Percentiles rank a stretch among this genome's conserved stretches.
Conservation (phyloP, 2,113 vertebrate genomes). For the Melanocharis versteri region DNA sequence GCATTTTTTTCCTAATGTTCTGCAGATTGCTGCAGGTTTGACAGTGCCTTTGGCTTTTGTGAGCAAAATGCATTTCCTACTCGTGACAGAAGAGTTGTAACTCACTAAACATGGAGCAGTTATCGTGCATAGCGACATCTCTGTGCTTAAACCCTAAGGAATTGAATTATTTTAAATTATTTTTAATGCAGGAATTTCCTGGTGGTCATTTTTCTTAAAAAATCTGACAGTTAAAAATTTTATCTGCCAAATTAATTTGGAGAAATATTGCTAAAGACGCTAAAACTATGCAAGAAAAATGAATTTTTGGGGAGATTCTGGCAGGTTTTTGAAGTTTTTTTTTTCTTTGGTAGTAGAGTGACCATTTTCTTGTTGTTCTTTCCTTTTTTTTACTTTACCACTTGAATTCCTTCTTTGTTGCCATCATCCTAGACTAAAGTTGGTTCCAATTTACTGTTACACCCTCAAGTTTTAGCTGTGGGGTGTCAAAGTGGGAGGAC, state of each 20-base stretch:
- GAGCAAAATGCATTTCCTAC: slow-evolving; percentile 38
- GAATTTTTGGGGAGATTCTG: not conserved
- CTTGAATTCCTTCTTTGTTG: not conserved
- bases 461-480: not conserved
- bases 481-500: not conserved
- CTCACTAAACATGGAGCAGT: slow-evolving; percentile 21
- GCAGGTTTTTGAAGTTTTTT: not conserved
- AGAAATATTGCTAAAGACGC: slow-evolving; percentile 5
- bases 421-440: not conserved
- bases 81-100: slow-evolving; percentile 35
- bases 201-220: slow-evolving; percentile 61
- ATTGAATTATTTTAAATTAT: slow-evolving; percentile 51
- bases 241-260: slow-evolving; percentile 2
- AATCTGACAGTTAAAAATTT: not conserved
- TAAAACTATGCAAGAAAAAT: not conserved
- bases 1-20: slow-evolving; percentile 18
- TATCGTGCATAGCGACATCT: not conserved
- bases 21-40: slow-evolving; percentile 13
- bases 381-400: not conserved
- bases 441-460: not conserved
- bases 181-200: slow-evolving; percentile 44
- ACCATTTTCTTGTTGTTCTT: not conserved
- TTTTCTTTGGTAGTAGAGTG: not conserved
- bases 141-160: slow-evolving; percentile 36
- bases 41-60: slow-evolving; percentile 23